A percentile compares a stretch with the other conserved stretches of the same genome.
These are phyloP conservation scores for Bubalus kerabau DNA, from an alignment of 2,113 vertebrate species.

Conservation along the genomic window DNA sequence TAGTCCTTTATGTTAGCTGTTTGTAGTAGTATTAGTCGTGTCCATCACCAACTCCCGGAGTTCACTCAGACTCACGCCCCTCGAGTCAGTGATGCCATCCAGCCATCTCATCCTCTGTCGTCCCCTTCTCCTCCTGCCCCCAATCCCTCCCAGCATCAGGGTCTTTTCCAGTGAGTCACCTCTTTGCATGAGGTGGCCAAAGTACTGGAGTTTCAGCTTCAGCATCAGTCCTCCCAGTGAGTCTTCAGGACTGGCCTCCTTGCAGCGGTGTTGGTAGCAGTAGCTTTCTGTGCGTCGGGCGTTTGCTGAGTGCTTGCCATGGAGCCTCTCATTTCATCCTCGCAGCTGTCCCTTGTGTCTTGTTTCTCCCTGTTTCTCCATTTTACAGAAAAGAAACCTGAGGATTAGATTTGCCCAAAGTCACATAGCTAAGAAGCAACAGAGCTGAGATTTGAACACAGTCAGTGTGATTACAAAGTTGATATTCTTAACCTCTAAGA, in stretches of 20 bases:
- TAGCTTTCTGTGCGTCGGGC: neutral
- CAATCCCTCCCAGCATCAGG: neutral
- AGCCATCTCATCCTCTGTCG: neutral
- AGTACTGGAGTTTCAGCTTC: rapidly evolving
- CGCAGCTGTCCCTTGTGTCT: neutral
- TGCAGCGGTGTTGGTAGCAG: neutral
- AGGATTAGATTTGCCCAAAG: neutral
- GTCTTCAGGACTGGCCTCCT: rapidly evolving
- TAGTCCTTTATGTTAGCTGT: neutral
- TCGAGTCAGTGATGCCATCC: neutral
- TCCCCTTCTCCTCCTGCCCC: neutral
- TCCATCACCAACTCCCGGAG: neutral
- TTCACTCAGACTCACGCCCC: neutral
- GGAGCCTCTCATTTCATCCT: neutral
- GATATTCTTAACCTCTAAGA: neutral
- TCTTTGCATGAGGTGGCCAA: neutral
- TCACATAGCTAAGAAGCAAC: neutral
- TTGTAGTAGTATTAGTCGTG: neutral
- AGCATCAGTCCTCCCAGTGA: rapidly evolving
- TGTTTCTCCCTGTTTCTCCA: neutral
- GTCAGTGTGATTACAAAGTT: neutral
- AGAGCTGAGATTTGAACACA: neutral
- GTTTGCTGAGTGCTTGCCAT: neutral
- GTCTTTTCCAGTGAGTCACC: neutral
- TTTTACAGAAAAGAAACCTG: slow-evolving; percentile 29